Base-by-base conservation (phyloP, 2,888 invertebrate genomes). In the Gnatocerus cornutus region DNA sequence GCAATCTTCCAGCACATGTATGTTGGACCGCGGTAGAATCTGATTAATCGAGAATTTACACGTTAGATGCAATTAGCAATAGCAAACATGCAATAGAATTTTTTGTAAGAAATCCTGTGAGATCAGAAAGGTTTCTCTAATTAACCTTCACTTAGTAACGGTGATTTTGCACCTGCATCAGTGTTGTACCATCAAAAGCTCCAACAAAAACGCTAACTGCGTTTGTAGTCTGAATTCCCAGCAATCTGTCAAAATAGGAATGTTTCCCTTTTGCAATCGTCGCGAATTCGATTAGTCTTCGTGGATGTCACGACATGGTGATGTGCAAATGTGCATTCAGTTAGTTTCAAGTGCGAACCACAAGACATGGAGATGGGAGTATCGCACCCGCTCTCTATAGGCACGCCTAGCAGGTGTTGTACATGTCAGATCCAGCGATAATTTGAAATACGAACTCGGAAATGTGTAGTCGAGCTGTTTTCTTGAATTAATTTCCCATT, bases 401-500 rank as follows among this genome's bases (percentile, higher is more conserved):
- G 73, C 73, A 77, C 69, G 71, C 73, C 74, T 71, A 75, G 82
- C 82, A 83, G 83, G 83, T 82, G 83, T 82, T 82, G 81, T 80
- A 78, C 79, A 75, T 78, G 83, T 83, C 83, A 82, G 83, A 84
- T 84, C 76, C 71, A 71, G 78, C 79, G 83, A 84, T 84, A 82
- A 82, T 84, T 84, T 84, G 83, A 84, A 78, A 81, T 83, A 83
- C 82, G 79, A 78, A 84, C 82, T 84, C 83, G 83, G 83, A 84
- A 83, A 83, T 79, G 79, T 75, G 76, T 76, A 77, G 74, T 74
- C 74, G 73, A 74, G 77, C 76, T 77, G 80, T 79, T 82, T 80
- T 80, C 81, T 78, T 83, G 83, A 82, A 83, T 83, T 84, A 83
- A 83, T 84, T 84, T 80, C 81, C 79, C 82, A 83, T 83, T 79